These are phyloP conservation scores for Zeus faber DNA, from an alignment of 2,113 vertebrate species.

Conservation along the genomic window DNA sequence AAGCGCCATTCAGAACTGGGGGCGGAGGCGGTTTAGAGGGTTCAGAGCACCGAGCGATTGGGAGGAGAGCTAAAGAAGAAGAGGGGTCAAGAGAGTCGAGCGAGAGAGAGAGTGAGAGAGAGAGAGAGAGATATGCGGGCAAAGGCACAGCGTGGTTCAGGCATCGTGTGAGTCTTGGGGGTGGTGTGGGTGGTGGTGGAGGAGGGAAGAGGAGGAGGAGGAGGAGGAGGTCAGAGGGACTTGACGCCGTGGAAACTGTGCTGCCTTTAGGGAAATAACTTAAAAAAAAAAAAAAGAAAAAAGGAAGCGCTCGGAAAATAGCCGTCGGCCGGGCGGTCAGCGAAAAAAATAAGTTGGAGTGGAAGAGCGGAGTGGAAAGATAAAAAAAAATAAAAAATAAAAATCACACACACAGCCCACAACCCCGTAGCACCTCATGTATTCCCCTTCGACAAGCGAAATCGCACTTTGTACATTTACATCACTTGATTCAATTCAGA, in stretches of 20 bases:
- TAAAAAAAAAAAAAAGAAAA: not conserved
- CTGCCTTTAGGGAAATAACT: too few species aligned
- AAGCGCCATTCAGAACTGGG: slow-evolving; percentile 36
- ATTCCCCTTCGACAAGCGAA: not conserved
- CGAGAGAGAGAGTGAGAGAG: slow-evolving; percentile 36
- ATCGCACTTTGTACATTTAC: not conserved
- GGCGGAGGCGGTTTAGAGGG: slow-evolving; percentile 29
- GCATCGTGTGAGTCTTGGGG: slow-evolving; percentile 40
- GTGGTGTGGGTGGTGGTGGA: too few species aligned
- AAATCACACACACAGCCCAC: too few species aligned
- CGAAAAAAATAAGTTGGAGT: too few species aligned
- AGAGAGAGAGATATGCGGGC: slow-evolving; percentile 41
- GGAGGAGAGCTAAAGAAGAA: slow-evolving; percentile 33
- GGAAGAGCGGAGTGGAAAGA: too few species aligned
- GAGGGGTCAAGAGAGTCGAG: slow-evolving; percentile 33
- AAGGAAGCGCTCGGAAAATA: too few species aligned
- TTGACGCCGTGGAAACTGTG: too few species aligned
- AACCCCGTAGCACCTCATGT: not conserved
- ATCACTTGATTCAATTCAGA: not conserved
- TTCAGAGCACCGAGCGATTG: slow-evolving; percentile 39
- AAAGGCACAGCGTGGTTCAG: slow-evolving; percentile 55
- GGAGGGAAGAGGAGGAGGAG: too few species aligned
- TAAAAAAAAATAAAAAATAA: not conserved
- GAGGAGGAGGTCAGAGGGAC: too few species aligned
- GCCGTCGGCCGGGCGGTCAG: too few species aligned